phyloP scores from a whole-genome alignment of 2,797 vertebrate species.

The Meriones psammophilus region DNA sequence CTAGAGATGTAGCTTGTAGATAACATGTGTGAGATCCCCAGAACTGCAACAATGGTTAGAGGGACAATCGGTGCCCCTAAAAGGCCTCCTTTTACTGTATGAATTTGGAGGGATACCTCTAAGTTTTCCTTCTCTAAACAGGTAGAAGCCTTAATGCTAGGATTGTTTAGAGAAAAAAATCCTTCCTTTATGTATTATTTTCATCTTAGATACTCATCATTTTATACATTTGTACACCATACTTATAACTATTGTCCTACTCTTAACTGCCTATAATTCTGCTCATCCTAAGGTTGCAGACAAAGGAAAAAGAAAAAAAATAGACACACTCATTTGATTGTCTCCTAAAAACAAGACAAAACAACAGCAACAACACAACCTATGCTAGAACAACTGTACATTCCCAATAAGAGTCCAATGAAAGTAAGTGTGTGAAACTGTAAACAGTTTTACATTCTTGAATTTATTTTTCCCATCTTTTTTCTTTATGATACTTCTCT shows the following conservation, averaged over 20 bases:
- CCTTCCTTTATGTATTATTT: not conserved
- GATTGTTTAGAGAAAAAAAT: constrained; percentile 32
- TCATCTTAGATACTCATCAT: not conserved
- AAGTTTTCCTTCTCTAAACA: constrained; percentile 1
- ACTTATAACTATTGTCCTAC: not conserved
- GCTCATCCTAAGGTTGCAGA: not conserved
- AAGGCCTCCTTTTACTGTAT: not conserved
- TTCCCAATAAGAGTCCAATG: constrained; percentile 8
- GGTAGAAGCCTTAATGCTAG: not conserved
- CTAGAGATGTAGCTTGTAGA: not conserved
- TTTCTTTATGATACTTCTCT: not conserved
- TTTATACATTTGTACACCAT: not conserved
- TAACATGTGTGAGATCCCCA: not conserved
- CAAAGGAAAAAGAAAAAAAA: not conserved
- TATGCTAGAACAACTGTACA: not conserved
- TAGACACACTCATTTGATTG: not conserved
- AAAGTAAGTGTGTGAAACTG: constrained; percentile 4
- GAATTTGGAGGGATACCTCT: not conserved
- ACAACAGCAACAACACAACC: not conserved
- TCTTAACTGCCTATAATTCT: not conserved
- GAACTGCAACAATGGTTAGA: not conserved
- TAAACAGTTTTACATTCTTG: not conserved
- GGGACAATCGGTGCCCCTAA: not conserved
- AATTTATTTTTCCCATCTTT: not conserved
- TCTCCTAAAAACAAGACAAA: not conserved